Evolutionary conservation across 2,113 vertebrate species (phyloP).

Genomic region (Cyprinodon brontotheroides): DNA sequence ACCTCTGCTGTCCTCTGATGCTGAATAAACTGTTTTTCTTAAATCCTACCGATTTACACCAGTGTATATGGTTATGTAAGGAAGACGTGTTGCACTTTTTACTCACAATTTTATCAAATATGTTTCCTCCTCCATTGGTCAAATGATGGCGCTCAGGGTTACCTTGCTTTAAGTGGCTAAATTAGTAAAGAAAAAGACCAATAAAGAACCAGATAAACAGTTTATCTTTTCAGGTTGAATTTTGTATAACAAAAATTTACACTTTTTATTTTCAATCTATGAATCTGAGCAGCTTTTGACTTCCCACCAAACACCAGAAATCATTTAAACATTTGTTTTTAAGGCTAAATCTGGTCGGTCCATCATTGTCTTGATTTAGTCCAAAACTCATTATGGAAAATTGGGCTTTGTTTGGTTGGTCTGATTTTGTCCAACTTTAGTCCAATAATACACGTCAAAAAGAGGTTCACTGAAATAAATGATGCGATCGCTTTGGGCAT

Average conservation of each 20-base stretch:
- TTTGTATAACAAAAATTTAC: not conserved
- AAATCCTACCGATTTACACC: constrained; percentile 67
- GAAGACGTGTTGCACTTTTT: not conserved
- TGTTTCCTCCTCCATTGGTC: not conserved
- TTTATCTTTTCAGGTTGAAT: not conserved
- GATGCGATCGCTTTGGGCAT: too few species aligned
- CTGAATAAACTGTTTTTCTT: constrained; percentile 83
- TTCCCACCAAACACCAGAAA: too few species aligned
- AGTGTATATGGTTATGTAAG: constrained; percentile 45
- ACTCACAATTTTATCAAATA: not conserved
- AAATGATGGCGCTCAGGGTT: not conserved
- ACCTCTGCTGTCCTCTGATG: constrained; percentile 51
- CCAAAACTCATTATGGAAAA: too few species aligned
- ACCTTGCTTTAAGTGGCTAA: not conserved
- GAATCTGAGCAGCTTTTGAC: not conserved
- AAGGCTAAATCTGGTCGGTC: too few species aligned
- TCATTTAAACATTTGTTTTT: too few species aligned
- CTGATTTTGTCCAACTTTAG: too few species aligned
- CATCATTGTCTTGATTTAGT: too few species aligned
- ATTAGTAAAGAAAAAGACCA: not conserved
- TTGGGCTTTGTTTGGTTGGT: too few species aligned
- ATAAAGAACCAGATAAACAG: not conserved
- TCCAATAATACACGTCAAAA: too few species aligned
- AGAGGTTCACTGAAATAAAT: too few species aligned
- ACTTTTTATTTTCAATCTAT: too few species aligned